Evolutionary conservation across 1,140 invertebrate species (phyloP).

Genomic region (Drosophila ananassae): DNA sequence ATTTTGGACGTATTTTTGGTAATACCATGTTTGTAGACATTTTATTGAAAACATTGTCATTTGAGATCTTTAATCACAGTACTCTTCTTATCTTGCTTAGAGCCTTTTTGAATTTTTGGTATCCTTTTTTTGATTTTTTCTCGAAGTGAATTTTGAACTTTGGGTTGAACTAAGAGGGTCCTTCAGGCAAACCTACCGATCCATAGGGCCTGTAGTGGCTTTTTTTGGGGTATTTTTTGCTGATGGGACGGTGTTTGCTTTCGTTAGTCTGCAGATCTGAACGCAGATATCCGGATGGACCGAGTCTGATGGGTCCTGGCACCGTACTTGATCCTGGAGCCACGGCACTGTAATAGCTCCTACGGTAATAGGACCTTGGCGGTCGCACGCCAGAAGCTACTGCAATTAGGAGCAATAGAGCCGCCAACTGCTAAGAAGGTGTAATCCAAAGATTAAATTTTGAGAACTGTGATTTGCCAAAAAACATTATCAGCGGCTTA

Average conservation of each 20-base stretch:
- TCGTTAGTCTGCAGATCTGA: conserved; percentile 70
- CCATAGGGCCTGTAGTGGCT: conserved; percentile 61
- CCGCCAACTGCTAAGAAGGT: conserved; percentile 42
- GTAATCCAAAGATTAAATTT: background rate
- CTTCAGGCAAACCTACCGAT: conserved; percentile 56
- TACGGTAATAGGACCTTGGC: conserved; percentile 61
- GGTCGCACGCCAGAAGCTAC: conserved; percentile 30
- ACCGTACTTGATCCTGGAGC: conserved; percentile 26
- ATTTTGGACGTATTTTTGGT: background rate
- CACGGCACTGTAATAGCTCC: conserved; percentile 59
- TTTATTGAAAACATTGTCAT: background rate
- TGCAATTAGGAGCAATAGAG: conserved; percentile 43
- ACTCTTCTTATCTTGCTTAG: background rate
- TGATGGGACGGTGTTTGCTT: conserved; percentile 66
- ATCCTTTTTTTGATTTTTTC: background rate
- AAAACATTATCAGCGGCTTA: conserved; percentile 43
- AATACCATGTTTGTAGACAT: background rate
- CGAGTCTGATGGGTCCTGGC: conserved; percentile 56
- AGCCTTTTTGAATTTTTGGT: background rate
- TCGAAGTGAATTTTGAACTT: background rate
- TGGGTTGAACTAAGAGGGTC: background rate
- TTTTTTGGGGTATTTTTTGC: conserved; percentile 73
- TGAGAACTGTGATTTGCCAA: background rate
- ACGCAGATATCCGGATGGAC: conserved; percentile 43
- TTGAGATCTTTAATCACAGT: background rate